These are phyloP conservation scores for Xyrauchen texanus DNA, from an alignment of 2,113 vertebrate species.

Conservation along the genomic window DNA sequence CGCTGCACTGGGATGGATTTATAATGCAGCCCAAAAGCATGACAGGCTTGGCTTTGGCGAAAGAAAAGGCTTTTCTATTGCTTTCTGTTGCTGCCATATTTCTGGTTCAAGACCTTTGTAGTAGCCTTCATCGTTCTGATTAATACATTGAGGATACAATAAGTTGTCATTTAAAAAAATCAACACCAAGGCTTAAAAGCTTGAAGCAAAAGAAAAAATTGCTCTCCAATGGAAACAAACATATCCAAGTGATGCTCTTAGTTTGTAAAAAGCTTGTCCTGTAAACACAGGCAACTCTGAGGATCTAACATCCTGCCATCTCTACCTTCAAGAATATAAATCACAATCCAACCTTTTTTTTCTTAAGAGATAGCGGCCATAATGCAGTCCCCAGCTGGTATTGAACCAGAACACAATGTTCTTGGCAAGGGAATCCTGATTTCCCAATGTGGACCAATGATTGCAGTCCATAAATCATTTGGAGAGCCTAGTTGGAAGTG, in stretches of 20 bases:
- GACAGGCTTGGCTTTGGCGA: neutral
- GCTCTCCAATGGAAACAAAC: slow-evolving; percentile 57
- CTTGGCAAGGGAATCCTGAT: slow-evolving; percentile 43
- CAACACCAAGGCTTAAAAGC: slow-evolving; percentile 14
- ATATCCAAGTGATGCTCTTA: slow-evolving; percentile 49
- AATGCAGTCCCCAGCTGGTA: slow-evolving; percentile 32
- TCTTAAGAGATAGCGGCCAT: slow-evolving; percentile 42
- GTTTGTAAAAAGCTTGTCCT: slow-evolving; percentile 63
- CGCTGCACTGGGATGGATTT: no score
- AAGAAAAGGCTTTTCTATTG: slow-evolving; percentile 16
- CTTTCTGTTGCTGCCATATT: slow-evolving; percentile 58
- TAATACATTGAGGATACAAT: no score
- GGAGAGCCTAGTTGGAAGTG: slow-evolving; percentile 9
- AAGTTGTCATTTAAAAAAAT: no score
- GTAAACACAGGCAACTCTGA: slow-evolving; percentile 57
- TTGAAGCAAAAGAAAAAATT: slow-evolving; percentile 51
- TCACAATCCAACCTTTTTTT: slow-evolving; percentile 48
- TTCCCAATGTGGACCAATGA: slow-evolving; percentile 41
- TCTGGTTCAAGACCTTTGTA: slow-evolving; percentile 61
- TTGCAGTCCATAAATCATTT: slow-evolving; percentile 50
- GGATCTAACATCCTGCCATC: slow-evolving; percentile 52
- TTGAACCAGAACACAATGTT: slow-evolving; percentile 46
- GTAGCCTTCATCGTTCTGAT: slow-evolving; percentile 41
- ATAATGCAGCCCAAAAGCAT: slow-evolving; percentile 24
- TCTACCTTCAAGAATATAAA: slow-evolving; percentile 59